These are phyloP conservation scores for Lemur catta DNA, from an alignment of 2,797 vertebrate species.

Conservation along the genomic window DNA sequence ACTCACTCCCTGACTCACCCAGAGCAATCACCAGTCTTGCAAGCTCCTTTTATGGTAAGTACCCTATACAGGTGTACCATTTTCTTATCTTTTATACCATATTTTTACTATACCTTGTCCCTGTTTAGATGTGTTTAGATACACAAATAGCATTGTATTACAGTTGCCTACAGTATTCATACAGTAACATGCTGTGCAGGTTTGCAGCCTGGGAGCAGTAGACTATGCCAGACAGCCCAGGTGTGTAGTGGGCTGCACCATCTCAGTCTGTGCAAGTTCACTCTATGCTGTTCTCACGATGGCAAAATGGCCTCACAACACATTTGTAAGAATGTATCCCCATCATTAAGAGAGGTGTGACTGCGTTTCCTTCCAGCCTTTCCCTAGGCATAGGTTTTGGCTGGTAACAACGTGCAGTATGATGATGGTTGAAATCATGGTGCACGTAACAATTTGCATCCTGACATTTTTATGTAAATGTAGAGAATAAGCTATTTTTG, in stretches of 20 bases:
- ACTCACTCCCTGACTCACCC: neutral
- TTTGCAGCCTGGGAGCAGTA: neutral
- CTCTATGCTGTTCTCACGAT: neutral
- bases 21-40: neutral
- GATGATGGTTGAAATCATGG: neutral
- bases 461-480: constrained; percentile 50
- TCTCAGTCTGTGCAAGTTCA: neutral
- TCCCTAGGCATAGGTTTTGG: constrained; percentile 1
- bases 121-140: neutral
- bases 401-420: neutral
- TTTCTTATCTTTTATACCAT: neutral
- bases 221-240: neutral
- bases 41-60: neutral
- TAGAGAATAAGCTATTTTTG: neutral
- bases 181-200: neutral
- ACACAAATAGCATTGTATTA: neutral
- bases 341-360: no score
- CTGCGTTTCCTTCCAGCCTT: neutral
- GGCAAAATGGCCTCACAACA: neutral
- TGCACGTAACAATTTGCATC: constrained; percentile 14
- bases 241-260: neutral
- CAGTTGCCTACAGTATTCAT: no score
- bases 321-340: neutral
- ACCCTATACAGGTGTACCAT: neutral
- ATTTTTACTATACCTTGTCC: neutral